phyloP scores from a whole-genome alignment of 2,888 invertebrate genomes.

The Dorcus parallelipipedus region DNA sequence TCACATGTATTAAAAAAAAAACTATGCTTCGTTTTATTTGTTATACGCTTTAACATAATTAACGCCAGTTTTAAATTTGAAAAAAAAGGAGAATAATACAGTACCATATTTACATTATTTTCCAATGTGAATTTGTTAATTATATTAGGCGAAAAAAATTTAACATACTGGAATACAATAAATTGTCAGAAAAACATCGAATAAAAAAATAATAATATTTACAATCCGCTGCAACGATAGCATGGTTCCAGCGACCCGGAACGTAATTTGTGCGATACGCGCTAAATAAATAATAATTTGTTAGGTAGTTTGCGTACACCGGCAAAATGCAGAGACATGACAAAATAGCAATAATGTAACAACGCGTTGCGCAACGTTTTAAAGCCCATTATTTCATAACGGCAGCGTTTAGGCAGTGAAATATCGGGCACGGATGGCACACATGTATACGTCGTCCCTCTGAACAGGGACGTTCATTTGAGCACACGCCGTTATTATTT shows the following conservation, averaged over 20 bases:
- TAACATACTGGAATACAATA: no score
- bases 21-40: no score
- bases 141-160: no score
- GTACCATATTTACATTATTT: no score
- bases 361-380: constrained; percentile 10
- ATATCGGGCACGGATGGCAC: constrained; percentile 16
- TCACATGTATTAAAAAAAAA: no score
- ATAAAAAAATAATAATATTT: no score
- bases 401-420: constrained; percentile 21
- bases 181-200: no score
- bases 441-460: constrained; percentile 11
- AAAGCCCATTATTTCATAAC: constrained; percentile 23
- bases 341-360: constrained; percentile 19
- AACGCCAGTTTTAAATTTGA: no score
- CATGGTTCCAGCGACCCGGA: background rate
- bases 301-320: constrained; percentile 1
- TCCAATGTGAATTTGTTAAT: no score
- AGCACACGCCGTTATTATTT: constrained; percentile 40
- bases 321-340: constrained; percentile 12
- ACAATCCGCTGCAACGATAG: no score
- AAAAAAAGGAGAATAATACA: no score
- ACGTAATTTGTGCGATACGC: constrained; percentile 15
- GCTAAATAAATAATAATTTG: constrained; percentile 18
- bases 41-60: no score
- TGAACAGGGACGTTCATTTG: constrained; percentile 39